phyloP scores from a whole-genome alignment of 2,888 invertebrate genomes.

The Cephonodes hylas region DNA sequence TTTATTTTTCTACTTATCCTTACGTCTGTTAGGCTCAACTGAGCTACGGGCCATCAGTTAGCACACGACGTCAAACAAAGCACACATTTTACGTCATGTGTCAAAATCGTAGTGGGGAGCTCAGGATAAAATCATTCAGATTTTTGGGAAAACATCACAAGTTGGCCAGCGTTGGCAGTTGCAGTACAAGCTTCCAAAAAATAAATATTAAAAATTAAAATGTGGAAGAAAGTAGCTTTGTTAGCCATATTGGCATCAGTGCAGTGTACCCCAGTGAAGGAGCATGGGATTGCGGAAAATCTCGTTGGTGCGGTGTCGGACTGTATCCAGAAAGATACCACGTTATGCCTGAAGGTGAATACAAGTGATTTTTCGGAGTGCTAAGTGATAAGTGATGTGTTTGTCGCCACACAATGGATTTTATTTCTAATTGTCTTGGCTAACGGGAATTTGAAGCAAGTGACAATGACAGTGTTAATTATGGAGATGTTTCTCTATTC shows the following conservation, averaged over 20 bases:
- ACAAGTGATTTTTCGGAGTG: constrained; percentile 12
- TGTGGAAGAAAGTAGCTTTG: constrained; percentile 64
- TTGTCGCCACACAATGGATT: constrained; percentile 6
- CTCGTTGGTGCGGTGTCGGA: constrained; percentile 73
- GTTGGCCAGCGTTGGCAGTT: constrained; percentile 61
- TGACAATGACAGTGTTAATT: background rate
- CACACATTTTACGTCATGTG: constrained; percentile 66
- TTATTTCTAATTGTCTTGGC: background rate
- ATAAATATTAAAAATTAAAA: constrained; percentile 32
- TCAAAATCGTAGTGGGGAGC: constrained; percentile 64
- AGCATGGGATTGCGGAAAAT: constrained; percentile 67
- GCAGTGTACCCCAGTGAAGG: constrained; percentile 62
- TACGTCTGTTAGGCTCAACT: constrained; percentile 47
- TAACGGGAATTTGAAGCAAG: background rate
- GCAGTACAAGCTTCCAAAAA: constrained; percentile 45
- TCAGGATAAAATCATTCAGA: constrained; percentile 76
- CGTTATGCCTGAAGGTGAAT: constrained; percentile 84
- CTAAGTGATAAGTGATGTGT: constrained; percentile 11
- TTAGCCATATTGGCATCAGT: constrained; percentile 66
- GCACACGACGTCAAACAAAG: constrained; percentile 59
- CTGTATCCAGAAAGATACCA: constrained; percentile 81
- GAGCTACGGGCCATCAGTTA: constrained; percentile 56
- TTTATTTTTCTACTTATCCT: constrained; percentile 80
- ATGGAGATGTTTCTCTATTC: background rate
- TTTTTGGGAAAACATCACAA: constrained; percentile 76